phyloP scores from a whole-genome alignment of 2,797 vertebrate genomes.

The Parauchenoglanis ngamensis region DNA sequence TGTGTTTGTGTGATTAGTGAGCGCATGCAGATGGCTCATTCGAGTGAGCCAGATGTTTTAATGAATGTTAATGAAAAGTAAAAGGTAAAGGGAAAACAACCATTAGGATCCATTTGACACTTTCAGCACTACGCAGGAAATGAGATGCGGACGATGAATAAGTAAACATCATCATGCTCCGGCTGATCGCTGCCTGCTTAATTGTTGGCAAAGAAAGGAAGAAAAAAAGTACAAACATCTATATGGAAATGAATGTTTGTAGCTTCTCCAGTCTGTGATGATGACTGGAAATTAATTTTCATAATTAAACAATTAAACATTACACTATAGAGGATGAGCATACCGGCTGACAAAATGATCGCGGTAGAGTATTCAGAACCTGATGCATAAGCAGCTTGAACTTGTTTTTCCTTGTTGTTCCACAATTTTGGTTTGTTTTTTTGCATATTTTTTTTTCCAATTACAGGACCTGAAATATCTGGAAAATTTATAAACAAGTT shows the following conservation, averaged over 20 bases:
- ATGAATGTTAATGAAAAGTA: slow-evolving; percentile 83
- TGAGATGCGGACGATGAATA: slow-evolving; percentile 73
- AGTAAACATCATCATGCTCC: slow-evolving; percentile 71
- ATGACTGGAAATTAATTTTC: slow-evolving; percentile 78
- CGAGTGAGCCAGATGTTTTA: slow-evolving; percentile 80
- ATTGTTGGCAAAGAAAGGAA: slow-evolving; percentile 60
- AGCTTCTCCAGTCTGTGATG: slow-evolving; percentile 73
- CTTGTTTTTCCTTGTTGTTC: not conserved
- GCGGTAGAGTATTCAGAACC: not conserved
- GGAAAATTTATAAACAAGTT: not conserved
- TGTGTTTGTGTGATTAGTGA: slow-evolving; percentile 64
- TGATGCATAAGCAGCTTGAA: not conserved
- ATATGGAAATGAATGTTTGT: slow-evolving; percentile 73
- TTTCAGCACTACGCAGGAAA: slow-evolving; percentile 65
- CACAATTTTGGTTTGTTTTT: not conserved
- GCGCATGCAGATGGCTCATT: slow-evolving; percentile 76
- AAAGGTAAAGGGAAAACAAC: slow-evolving; percentile 77
- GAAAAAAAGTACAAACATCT: slow-evolving; percentile 66
- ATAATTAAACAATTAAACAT: slow-evolving; percentile 56
- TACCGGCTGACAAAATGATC: no score
- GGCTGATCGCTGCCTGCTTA: slow-evolving; percentile 74
- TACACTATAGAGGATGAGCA: not conserved
- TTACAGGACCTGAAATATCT: not conserved
- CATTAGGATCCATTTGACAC: slow-evolving; percentile 76
- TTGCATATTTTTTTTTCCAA: not conserved